These are phyloP conservation scores for Diachasmimorpha longicaudata DNA, from an alignment of 1,140 invertebrate genomes.

Conservation along the genomic window DNA sequence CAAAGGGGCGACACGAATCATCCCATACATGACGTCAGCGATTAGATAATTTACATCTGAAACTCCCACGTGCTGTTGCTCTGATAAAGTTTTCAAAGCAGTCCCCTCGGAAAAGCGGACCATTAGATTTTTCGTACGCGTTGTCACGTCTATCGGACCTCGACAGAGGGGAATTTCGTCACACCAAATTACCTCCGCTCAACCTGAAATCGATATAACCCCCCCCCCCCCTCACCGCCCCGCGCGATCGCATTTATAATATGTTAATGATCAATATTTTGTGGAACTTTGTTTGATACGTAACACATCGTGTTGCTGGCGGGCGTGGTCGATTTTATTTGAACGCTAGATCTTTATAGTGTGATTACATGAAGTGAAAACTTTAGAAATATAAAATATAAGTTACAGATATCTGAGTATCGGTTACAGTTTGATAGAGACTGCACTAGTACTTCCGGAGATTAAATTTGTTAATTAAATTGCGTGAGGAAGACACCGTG, in stretches of 20 bases:
- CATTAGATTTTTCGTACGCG: background rate
- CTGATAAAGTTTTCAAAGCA: background rate
- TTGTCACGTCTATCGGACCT: background rate
- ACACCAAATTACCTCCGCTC: background rate
- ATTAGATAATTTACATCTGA: background rate
- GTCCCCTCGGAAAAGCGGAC: background rate
- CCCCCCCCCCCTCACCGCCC: background rate
- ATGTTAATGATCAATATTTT: constrained; percentile 12
- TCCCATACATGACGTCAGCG: no score
- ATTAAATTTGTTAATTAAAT: no score
- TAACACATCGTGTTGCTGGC: constrained; percentile 2
- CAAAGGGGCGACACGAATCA: no score
- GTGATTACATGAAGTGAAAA: background rate
- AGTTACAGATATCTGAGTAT: no score
- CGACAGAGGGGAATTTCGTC: background rate
- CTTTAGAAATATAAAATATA: background rate
- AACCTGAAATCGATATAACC: background rate
- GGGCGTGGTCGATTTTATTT: constrained; percentile 18
- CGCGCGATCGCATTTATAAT: constrained; percentile 8
- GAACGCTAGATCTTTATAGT: constrained; percentile 7
- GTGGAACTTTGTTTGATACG: background rate
- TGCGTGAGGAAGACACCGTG: no score
- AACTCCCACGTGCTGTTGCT: background rate
- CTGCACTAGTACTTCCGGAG: no score
- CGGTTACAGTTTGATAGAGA: no score